A percentile compares a stretch with the other conserved stretches of the same genome.
Evolutionary conservation across 1,140 invertebrate species (phyloP).

Genomic region (Drosophila subobscura): DNA sequence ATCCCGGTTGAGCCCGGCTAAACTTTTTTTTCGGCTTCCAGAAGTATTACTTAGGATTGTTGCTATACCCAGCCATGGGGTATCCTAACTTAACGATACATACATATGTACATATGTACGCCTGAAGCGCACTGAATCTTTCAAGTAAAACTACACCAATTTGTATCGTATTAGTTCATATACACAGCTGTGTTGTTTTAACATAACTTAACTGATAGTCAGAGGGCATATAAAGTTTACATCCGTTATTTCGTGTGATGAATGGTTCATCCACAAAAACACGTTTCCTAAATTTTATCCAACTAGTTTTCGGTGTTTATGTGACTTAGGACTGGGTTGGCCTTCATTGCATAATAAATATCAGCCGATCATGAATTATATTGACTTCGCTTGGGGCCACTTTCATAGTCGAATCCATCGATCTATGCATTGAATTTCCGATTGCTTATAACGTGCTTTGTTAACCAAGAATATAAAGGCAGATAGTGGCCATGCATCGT

Average conservation of each 20-base stretch:
- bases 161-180: too few relatives aligned
- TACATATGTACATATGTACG: too few relatives aligned
- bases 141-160: not conserved
- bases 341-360: not conserved
- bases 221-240: not conserved
- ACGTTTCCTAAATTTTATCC: too few relatives aligned
- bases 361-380: constrained; percentile 4
- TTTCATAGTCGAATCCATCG: constrained; percentile 15
- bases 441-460: constrained; percentile 12
- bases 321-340: not conserved
- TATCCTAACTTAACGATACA: too few relatives aligned
- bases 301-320: too few relatives aligned
- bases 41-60: too few relatives aligned
- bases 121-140: not conserved
- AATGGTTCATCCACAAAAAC: too few relatives aligned
- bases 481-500: constrained; percentile 37
- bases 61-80: too few relatives aligned
- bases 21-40: constrained; percentile 4
- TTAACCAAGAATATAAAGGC: constrained; percentile 5
- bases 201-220: too few relatives aligned
- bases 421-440: constrained; percentile 21
- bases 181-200: too few relatives aligned
- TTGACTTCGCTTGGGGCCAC: not conserved
- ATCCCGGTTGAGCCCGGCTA: constrained; percentile 89
- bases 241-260: not conserved